phyloP scores from a whole-genome alignment of 2,797 vertebrate species.

The Threskiornis aethiopicus region DNA sequence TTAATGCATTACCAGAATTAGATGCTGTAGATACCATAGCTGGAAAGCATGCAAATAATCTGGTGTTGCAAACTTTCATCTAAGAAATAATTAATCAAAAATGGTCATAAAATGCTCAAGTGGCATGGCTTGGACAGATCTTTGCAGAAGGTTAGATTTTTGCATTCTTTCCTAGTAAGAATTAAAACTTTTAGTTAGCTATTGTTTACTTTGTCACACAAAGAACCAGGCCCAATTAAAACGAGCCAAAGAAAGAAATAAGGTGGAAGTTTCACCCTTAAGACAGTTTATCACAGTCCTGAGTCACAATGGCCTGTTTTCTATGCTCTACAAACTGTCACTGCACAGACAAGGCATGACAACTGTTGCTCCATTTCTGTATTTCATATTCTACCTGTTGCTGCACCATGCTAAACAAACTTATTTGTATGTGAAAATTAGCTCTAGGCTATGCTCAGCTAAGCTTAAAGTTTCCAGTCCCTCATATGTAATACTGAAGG shows the following conservation, averaged over 20 bases:
- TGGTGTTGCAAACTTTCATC: neutral
- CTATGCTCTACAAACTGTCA: neutral
- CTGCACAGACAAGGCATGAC: neutral
- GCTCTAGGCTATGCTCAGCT: neutral
- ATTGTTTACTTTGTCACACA: neutral
- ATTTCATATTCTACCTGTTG: neutral
- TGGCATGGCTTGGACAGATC: neutral
- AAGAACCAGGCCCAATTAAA: neutral
- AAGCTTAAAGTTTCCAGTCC: neutral
- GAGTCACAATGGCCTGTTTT: neutral
- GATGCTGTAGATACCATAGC: slow-evolving; percentile 28
- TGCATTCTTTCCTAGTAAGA: neutral
- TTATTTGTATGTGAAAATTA: neutral
- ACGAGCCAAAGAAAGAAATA: neutral
- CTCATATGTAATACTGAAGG: neutral
- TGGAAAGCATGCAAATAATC: slow-evolving; percentile 22
- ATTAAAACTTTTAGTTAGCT: neutral
- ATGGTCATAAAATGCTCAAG: neutral
- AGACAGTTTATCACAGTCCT: neutral
- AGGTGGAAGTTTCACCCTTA: neutral
- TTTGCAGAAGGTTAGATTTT: neutral
- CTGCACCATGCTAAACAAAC: neutral
- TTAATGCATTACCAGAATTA: slow-evolving; percentile 43
- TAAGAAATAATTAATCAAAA: slow-evolving; percentile 62
- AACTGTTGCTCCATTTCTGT: neutral